Conservation (phyloP, 2,888 invertebrate genomes). For the Fragum fragum region DNA sequence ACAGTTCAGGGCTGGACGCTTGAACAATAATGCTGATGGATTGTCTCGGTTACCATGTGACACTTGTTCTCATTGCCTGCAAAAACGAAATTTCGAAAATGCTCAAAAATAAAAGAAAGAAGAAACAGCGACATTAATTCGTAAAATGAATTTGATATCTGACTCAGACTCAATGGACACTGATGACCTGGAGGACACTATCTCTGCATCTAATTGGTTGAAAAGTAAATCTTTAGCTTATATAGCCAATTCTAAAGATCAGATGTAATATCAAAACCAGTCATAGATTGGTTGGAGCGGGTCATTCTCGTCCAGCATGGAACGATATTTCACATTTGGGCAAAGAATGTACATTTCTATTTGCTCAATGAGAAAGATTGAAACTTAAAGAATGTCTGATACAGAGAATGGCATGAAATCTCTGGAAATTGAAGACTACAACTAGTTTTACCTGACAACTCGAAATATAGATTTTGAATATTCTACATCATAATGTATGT, state of each 20-base stretch:
- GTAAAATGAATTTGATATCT: not conserved
- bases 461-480: not conserved
- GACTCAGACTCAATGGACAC: not conserved
- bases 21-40: not conserved
- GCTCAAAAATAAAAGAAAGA: not conserved
- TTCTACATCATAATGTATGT: slow-evolving; percentile 21
- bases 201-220: not conserved
- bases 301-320: not conserved
- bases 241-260: not conserved
- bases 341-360: not conserved
- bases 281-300: not conserved
- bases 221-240: not conserved
- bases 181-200: not conserved
- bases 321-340: not conserved
- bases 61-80: not conserved
- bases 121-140: not conserved
- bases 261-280: not conserved
- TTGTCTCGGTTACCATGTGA: not conserved
- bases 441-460: not conserved
- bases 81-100: not conserved
- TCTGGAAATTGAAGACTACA: not conserved
- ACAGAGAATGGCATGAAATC: not conserved
- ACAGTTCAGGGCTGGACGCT: too few species aligned
- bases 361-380: not conserved
- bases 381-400: not conserved